Percentiles rank a stretch among this genome's conserved stretches.
Conservation (phyloP, 2,797 vertebrate species). For the Xerus rutilus region DNA sequence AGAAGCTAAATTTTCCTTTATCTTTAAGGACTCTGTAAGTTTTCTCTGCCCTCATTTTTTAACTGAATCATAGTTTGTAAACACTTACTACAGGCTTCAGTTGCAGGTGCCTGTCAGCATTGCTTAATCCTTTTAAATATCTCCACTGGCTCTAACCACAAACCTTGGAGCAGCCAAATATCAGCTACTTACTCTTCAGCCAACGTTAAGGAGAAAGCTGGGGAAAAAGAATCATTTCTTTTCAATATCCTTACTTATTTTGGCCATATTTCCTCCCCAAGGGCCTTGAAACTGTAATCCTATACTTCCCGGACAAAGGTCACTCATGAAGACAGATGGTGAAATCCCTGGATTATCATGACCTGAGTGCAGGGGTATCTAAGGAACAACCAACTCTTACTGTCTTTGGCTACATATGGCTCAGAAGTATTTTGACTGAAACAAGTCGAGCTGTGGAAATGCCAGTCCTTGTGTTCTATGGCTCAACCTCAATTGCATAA, state of each 20-base stretch:
- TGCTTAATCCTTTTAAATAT: neutral
- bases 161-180: neutral
- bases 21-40: neutral
- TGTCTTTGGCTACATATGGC: neutral
- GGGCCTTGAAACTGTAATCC: neutral
- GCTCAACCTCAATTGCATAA: neutral
- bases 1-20: neutral
- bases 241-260: neutral
- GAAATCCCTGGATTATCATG: neutral
- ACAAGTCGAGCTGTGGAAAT: neutral
- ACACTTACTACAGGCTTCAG: neutral
- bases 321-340: neutral
- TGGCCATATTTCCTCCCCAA: neutral
- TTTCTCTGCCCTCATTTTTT: neutral
- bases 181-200: neutral
- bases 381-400: neutral
- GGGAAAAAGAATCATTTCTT: neutral
- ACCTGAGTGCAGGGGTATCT: fast-evolving
- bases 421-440: neutral
- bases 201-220: neutral
- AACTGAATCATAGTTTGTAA: neutral
- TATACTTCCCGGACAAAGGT: neutral
- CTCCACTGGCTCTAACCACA: neutral
- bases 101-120: neutral
- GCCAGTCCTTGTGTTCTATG: neutral